Evolutionary conservation across 1,140 invertebrate species (phyloP), one percentile per base, ranked within the genome.

Genomic region (Euura saliciscinereae): DNA sequence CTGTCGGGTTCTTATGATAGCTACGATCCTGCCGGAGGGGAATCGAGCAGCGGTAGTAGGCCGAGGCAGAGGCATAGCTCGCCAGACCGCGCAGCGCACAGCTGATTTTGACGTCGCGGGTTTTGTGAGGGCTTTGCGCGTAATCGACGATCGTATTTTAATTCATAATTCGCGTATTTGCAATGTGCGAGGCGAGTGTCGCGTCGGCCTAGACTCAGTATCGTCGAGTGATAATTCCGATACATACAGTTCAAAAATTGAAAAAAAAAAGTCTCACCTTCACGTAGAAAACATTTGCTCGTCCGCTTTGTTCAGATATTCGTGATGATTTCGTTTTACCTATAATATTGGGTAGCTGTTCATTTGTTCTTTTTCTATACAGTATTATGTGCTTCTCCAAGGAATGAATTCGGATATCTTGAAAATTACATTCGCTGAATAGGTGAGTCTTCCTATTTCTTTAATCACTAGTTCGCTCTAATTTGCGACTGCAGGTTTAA

Each of bases 321-420:
- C 28, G 28, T 28, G 28, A 28, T 28, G 28, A 28, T 28, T 28
- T 28, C 28, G 28, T 28, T 28, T 28, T 28, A 28, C 1, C 28
- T 28, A 28, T 28, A 28, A 28, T 28, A 28, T 28, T 28, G 1
- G 28, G 28, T 28, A 28, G 28, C 28, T 28, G 28, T 28, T 28
- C 28, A 1, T 28, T 28, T 28, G 28, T 28, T 28, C 28, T 28
- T 28, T 1, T 28, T 28, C 28, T 28, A 28, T 28, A 28, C 28
- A 28, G 28, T 28, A 28, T 28, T n/a, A 59, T 59, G 51, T 59
- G 51, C 13, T 59, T 59, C 13, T 11, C 3, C 51, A n/a, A 59
- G 51, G 51, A 59, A 59, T 59, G 51, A 59, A 59, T 59, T 59
- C 51, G 51, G 51, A 59, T 59, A 59, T n/a, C 6, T 59, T 11